Evolutionary conservation across 2,113 vertebrate genomes (phyloP), one percentile per base, ranked within the genome.

Genomic region (Pionites leucogaster): DNA sequence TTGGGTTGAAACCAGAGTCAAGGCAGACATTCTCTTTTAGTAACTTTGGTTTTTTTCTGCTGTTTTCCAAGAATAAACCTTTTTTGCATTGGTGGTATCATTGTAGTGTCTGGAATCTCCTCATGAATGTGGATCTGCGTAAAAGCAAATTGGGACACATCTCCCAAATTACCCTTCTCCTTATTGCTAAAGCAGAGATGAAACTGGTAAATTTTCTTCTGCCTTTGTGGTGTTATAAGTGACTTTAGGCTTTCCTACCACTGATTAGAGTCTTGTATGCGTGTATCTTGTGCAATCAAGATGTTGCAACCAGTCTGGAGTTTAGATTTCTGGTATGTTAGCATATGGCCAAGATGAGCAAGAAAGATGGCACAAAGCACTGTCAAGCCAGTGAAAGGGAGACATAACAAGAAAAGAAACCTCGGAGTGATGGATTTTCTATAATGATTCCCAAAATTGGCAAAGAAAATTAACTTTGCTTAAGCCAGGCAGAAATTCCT

Each of bases 11-110:
- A 57, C 2, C 5, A 3, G 22, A 16, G 12, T 7, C 33, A 37
- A 42, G 22, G 23, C 1, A 0, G 25, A 6, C 13, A 1, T 13
- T n/a, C 11, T 69, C 3, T 44, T 78, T 14, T 9, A 5, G 12
- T 27, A 4, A 1, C 23, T 47, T 37, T 10, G 20, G 13, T 37
- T 50, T 39, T 39, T 64, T 77, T 55, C 53, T 74, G n/a, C 25
- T 71, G 33, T 52, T 82, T 82, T 57, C 8, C n/a, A 42, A 18
- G 3, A 25, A 29, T 7, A 16, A 19, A 11, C 1, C 6, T 16
- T 37, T 28, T 71, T 71, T 29, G n/a, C 6, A 6, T 11, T 3
- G 0, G 20, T 7, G 35, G 27, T 60, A 37, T 41, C 7, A 0
- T 0, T 11, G 60, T 0, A 0, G 24, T 44, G 6, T 7, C 12